These are phyloP conservation scores for Notolabrus celidotus DNA, from an alignment of 2,797 vertebrate species.

Conservation along the genomic window DNA sequence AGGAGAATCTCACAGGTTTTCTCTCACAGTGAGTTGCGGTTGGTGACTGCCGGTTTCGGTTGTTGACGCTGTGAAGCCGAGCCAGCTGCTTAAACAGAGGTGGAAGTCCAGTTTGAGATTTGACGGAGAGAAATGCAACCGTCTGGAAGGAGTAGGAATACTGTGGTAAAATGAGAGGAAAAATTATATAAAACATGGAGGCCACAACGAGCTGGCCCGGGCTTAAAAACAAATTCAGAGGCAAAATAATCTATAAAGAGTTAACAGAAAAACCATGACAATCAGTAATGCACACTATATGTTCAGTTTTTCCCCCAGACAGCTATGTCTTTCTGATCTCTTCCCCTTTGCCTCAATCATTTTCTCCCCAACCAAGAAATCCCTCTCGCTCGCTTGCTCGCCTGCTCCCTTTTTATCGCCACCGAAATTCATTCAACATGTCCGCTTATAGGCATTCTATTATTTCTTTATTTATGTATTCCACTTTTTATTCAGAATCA, in stretches of 20 bases:
- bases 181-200: slow-evolving; percentile 3
- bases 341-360: slow-evolving; percentile 73
- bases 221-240: slow-evolving; percentile 25
- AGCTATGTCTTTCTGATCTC: slow-evolving; percentile 74
- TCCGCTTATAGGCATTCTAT: slow-evolving; percentile 79
- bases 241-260: slow-evolving; percentile 53
- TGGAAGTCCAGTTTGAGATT: slow-evolving; percentile 53
- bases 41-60: slow-evolving; percentile 66
- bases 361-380: slow-evolving; percentile 69
- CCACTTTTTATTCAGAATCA: slow-evolving; percentile 85
- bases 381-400: slow-evolving; percentile 55
- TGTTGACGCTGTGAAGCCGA: slow-evolving; percentile 80
- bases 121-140: slow-evolving; percentile 56
- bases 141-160: slow-evolving; percentile 42
- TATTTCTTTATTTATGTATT: slow-evolving; percentile 88
- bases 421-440: slow-evolving; percentile 75
- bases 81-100: slow-evolving; percentile 69
- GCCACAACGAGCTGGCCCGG: slow-evolving; percentile 26
- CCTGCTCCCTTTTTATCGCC: slow-evolving; percentile 67
- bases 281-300: slow-evolving; percentile 69
- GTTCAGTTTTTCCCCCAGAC: slow-evolving; percentile 53
- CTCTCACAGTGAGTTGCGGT: slow-evolving; percentile 72
- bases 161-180: slow-evolving; percentile 2
- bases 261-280: slow-evolving; percentile 58
- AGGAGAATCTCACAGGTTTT: slow-evolving; percentile 65